Percentiles rank a stretch among this genome's conserved stretches.
Conservation (phyloP, 2,888 invertebrate species). For the Abrostola triplasia region DNA sequence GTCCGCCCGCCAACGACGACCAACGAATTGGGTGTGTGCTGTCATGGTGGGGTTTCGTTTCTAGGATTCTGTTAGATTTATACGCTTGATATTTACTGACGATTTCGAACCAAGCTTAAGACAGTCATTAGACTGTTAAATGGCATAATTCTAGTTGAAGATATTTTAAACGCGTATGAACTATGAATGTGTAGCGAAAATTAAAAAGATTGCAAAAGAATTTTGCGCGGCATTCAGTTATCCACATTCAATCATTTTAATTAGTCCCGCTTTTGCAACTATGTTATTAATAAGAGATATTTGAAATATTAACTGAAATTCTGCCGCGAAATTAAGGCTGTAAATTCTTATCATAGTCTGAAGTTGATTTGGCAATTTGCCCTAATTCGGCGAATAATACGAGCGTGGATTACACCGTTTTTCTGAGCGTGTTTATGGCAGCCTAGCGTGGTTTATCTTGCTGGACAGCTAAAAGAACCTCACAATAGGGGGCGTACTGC, state of each 20-base stretch:
- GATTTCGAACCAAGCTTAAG: no score
- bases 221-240: no score
- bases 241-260: no score
- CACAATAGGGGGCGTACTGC: slow-evolving; percentile 64
- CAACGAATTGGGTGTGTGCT: slow-evolving; percentile 49
- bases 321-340: slow-evolving; percentile 5
- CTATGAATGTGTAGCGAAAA: no score
- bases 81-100: slow-evolving; percentile 1
- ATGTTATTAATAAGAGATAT: not conserved
- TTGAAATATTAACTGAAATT: slow-evolving; percentile 3
- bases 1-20: slow-evolving; percentile 78
- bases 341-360: slow-evolving; percentile 29
- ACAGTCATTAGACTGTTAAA: no score
- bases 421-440: slow-evolving; percentile 48
- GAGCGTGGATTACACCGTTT: slow-evolving; percentile 35
- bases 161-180: no score
- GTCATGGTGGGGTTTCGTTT: slow-evolving; percentile 39
- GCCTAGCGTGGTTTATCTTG: slow-evolving; percentile 49
- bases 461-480: slow-evolving; percentile 60
- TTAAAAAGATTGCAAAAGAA: no score
- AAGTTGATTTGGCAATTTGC: slow-evolving; percentile 54
- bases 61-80: slow-evolving; percentile 47
- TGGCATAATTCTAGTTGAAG: no score
- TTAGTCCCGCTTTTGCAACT: no score
- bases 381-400: slow-evolving; percentile 50